Evolutionary conservation across 2,888 invertebrate genomes (phyloP).

Genomic region (Molorchus minor): DNA sequence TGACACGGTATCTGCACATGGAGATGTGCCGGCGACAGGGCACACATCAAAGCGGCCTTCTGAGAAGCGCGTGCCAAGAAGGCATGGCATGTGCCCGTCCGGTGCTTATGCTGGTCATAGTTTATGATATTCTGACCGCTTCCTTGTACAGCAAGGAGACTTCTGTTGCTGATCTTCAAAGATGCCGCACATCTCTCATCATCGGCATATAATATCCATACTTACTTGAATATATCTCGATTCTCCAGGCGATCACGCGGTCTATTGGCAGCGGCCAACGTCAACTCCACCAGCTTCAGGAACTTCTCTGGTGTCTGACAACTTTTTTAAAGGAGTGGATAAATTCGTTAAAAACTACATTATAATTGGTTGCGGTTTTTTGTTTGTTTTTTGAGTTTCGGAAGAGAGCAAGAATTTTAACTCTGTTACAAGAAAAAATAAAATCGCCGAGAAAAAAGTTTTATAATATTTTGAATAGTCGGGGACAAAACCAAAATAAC

Average conservation of each 20-base stretch:
- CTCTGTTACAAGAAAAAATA: too few species aligned
- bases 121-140: slow-evolving; percentile 56
- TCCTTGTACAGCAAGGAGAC: slow-evolving; percentile 47
- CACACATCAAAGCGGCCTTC: slow-evolving; percentile 50
- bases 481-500: too few species aligned
- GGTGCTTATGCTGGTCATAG: slow-evolving; percentile 50
- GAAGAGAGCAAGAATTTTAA: too few species aligned
- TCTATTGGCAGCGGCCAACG: neutral
- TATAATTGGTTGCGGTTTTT: too few species aligned
- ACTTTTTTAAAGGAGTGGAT: too few species aligned
- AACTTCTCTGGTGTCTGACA: too few species aligned
- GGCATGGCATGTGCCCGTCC: slow-evolving; percentile 50
- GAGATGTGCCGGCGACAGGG: slow-evolving; percentile 44
- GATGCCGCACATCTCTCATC: slow-evolving; percentile 41
- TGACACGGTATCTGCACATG: slow-evolving; percentile 35
- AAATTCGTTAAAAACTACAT: too few species aligned
- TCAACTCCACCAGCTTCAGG: neutral
- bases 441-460: too few species aligned
- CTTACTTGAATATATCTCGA: slow-evolving; percentile 25
- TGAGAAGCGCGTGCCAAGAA: slow-evolving; percentile 57
- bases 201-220: slow-evolving; percentile 37
- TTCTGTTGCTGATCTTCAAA: slow-evolving; percentile 43
- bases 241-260: neutral
- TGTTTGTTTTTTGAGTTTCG: too few species aligned
- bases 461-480: too few species aligned